Conservation (phyloP, 2,888 invertebrate species). For the Dynastes grantii region DNA sequence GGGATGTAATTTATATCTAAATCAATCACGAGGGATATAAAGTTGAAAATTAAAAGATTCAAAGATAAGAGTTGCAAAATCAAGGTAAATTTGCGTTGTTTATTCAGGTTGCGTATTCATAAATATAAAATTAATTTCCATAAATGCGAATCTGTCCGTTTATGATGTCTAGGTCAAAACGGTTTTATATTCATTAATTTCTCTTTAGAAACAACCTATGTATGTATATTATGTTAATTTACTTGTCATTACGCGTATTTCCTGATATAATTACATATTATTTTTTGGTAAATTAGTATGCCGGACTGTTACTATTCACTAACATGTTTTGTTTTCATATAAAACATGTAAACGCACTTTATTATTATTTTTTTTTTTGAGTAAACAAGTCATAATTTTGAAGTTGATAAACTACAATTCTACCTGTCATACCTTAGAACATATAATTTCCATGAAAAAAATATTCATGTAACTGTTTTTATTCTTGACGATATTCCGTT, state of each 20-base stretch:
- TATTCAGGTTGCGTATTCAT: not conserved
- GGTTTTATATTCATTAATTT: too few relatives aligned
- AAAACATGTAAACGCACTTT: not conserved
- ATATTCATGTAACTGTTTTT: not conserved
- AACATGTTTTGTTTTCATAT: not conserved
- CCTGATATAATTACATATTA: not conserved
- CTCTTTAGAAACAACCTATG: too few relatives aligned
- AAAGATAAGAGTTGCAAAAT: not conserved
- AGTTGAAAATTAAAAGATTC: not conserved
- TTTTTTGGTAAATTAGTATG: not conserved
- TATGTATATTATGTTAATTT: not conserved
- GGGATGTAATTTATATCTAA: not conserved
- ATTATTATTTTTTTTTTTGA: not conserved
- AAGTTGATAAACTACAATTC: not conserved
- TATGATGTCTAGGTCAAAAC: too few relatives aligned
- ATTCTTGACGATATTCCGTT: not conserved
- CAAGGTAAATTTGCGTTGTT: conserved; percentile 2
- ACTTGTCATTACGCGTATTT: not conserved
- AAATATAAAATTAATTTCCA: not conserved
- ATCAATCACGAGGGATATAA: not conserved
- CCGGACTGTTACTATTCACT: not conserved
- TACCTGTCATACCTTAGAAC: not conserved
- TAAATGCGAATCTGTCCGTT: not conserved
- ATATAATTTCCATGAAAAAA: not conserved
- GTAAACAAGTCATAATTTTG: not conserved